These are phyloP conservation scores for Drosophila anomelani DNA, from an alignment of 2,888 invertebrate species.

Conservation along the genomic window DNA sequence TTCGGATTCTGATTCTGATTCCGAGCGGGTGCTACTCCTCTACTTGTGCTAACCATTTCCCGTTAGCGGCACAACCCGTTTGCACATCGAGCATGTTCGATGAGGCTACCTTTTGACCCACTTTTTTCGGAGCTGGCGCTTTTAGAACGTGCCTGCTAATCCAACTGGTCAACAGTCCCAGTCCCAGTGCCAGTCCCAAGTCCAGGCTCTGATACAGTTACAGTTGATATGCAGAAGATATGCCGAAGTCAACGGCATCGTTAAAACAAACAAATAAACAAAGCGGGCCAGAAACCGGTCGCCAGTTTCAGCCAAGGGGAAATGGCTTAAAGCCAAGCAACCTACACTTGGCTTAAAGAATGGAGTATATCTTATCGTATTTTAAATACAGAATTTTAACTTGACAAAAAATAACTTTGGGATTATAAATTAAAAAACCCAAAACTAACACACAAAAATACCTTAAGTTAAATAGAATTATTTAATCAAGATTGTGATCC, in stretches of 20 bases:
- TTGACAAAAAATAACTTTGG: not conserved
- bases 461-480: not conserved
- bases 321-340: slow-evolving; percentile 59
- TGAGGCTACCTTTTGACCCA: slow-evolving; percentile 73
- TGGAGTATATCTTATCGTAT: not conserved
- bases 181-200: slow-evolving; percentile 25
- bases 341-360: slow-evolving; percentile 35
- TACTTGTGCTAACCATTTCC: slow-evolving; percentile 54
- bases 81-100: slow-evolving; percentile 66
- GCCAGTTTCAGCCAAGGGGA: slow-evolving; percentile 39
- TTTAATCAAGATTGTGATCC: too few species aligned
- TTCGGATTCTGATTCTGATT: slow-evolving; percentile 40
- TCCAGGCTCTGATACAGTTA: slow-evolving; percentile 66
- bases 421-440: not conserved
- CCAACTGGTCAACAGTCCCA: slow-evolving; percentile 63
- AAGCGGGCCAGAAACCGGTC: slow-evolving; percentile 62
- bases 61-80: slow-evolving; percentile 70
- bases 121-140: slow-evolving; percentile 55
- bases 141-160: slow-evolving; percentile 74
- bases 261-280: slow-evolving; percentile 59
- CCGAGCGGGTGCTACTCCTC: slow-evolving; percentile 45
- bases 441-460: not conserved
- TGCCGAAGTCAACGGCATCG: slow-evolving; percentile 55
- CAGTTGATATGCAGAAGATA: slow-evolving; percentile 42
- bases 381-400: not conserved